These are phyloP conservation scores for Phrynocephalus vlangalii DNA, from an alignment of 2,797 vertebrate species.

Conservation along the genomic window DNA sequence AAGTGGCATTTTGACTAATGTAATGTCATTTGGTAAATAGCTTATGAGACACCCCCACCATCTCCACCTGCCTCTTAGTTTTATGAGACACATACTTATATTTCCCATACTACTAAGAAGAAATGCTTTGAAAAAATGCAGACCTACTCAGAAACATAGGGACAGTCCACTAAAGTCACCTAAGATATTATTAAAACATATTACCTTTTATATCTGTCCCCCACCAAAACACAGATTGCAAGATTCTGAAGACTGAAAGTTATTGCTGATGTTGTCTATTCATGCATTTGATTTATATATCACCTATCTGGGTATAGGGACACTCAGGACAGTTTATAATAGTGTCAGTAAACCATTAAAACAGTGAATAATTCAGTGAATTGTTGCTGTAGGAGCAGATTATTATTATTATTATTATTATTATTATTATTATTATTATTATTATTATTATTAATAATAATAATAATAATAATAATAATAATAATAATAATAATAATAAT, in stretches of 20 bases:
- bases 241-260: not conserved
- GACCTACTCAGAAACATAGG: not conserved
- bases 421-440: too few species aligned
- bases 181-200: not conserved
- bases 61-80: slow-evolving; percentile 61
- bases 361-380: too few species aligned
- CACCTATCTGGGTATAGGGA: too few species aligned
- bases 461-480: too few species aligned
- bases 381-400: too few species aligned
- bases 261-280: too few species aligned
- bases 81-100: slow-evolving; percentile 70
- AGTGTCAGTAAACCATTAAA: too few species aligned
- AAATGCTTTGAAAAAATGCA: slow-evolving; percentile 47
- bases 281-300: not conserved
- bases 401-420: not conserved
- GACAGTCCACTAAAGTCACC: not conserved
- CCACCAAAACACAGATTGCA: not conserved
- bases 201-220: not conserved
- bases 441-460: too few species aligned
- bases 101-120: slow-evolving; percentile 65
- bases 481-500: too few species aligned
- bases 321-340: too few species aligned
- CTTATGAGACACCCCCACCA: slow-evolving; percentile 57
- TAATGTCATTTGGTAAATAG: slow-evolving; percentile 82
- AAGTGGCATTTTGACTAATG: slow-evolving; percentile 84